Conservation (phyloP, 2,888 invertebrate species). For the Portevinia maculata region DNA sequence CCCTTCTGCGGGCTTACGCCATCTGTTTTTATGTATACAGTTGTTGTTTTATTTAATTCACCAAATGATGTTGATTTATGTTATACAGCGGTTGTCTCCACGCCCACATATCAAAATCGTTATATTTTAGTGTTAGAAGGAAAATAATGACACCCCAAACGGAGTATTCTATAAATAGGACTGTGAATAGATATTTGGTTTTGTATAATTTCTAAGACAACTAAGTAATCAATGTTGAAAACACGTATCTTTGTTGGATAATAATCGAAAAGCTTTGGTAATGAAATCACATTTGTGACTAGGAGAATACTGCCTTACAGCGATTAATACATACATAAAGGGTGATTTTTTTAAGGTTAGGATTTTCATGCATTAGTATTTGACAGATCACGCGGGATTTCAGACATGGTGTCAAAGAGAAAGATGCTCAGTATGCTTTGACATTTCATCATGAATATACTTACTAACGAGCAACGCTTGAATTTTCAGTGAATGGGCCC, state of each 20-base stretch:
- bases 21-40: conserved; percentile 10
- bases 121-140: conserved; percentile 19
- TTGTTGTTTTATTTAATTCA: conserved; percentile 45
- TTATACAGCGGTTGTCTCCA: conserved; percentile 26
- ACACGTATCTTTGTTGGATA: not conserved
- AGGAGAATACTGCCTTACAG: not conserved
- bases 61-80: conserved; percentile 68
- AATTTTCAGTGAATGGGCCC: too few relatives aligned
- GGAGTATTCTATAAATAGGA: not conserved
- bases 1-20: conserved; percentile 52
- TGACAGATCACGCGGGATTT: too few relatives aligned
- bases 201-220: not conserved
- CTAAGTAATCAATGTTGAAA: not conserved
- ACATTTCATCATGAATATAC: too few relatives aligned
- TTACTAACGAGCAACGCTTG: too few relatives aligned
- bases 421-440: too few relatives aligned
- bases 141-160: conserved; percentile 12
- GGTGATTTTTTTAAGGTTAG: too few relatives aligned
- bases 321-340: too few relatives aligned
- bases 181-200: not conserved
- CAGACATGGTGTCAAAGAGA: too few relatives aligned
- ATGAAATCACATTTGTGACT: not conserved
- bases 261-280: not conserved
- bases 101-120: conserved; percentile 4
- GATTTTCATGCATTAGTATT: too few relatives aligned